Evolutionary conservation across 2,113 vertebrate species (phyloP).

Genomic region (Cephalopterus ornatus): DNA sequence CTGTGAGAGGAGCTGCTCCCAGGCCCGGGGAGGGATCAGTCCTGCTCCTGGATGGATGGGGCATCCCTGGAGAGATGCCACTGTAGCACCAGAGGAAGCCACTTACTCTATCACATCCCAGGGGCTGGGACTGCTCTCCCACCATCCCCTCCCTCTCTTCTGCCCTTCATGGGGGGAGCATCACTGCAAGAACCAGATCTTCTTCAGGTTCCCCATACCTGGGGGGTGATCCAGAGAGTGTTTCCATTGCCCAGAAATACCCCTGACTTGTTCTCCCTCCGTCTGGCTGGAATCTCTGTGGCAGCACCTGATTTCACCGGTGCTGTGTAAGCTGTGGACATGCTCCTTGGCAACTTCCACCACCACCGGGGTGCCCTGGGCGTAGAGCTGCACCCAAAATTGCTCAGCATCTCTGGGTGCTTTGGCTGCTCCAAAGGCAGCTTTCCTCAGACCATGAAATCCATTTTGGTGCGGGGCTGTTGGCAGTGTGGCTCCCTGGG

Average conservation of each 20-base stretch:
- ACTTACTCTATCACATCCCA: background rate
- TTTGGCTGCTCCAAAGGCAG: background rate
- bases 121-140: background rate
- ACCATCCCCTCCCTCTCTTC: background rate
- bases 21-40: background rate
- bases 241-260: background rate
- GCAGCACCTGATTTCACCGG: background rate
- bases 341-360: background rate
- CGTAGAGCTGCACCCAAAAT: background rate
- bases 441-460: background rate
- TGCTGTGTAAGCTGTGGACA: fast-evolving
- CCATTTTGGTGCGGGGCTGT: background rate
- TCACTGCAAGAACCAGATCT: background rate
- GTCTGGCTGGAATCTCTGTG: background rate
- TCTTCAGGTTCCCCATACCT: background rate
- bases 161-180: background rate
- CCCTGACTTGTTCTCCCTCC: background rate
- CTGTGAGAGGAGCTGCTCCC: fast-evolving
- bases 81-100: background rate
- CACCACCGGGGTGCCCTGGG: too few relatives aligned
- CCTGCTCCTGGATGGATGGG: fast-evolving
- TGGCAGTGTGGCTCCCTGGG: background rate
- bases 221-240: background rate
- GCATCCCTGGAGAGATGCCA: background rate
- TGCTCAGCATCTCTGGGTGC: background rate